Conservation (phyloP, 2,797 vertebrate species). For the Arctocebus calabarensis region DNA sequence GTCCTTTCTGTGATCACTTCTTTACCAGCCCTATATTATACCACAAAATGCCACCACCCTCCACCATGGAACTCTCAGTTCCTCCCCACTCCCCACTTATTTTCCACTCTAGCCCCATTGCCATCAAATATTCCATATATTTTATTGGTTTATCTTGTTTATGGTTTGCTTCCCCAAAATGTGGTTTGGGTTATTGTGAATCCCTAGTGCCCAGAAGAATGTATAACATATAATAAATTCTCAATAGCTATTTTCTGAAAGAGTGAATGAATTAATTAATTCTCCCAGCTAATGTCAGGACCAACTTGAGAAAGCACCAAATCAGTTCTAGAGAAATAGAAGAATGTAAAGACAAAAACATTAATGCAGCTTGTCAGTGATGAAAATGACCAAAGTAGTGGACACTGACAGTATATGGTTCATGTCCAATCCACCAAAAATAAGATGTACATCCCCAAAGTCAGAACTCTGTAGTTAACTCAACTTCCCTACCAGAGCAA, state of each 20-base stretch:
- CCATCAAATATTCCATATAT: background rate
- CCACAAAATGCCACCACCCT: background rate
- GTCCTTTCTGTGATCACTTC: background rate
- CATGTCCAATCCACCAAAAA: background rate
- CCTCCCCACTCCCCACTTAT: background rate
- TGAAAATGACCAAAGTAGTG: background rate
- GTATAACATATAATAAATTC: background rate
- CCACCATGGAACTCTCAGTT: background rate
- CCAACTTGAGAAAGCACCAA: background rate
- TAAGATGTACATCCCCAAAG: background rate
- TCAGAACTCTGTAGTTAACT: background rate
- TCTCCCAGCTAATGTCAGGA: background rate
- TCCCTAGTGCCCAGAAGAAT: background rate
- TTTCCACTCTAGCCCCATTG: background rate
- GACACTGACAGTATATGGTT: background rate
- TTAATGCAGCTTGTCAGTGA: background rate
- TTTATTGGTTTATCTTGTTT: background rate
- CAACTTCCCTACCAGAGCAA: background rate
- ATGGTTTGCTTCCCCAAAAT: background rate
- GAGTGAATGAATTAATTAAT: background rate
- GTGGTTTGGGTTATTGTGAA: background rate
- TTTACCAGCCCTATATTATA: background rate
- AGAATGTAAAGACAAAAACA: background rate
- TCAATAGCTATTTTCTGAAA: background rate
- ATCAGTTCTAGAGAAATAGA: background rate